Evolutionary conservation across 2,888 invertebrate genomes (phyloP).

Genomic region (Conus canariensis): DNA sequence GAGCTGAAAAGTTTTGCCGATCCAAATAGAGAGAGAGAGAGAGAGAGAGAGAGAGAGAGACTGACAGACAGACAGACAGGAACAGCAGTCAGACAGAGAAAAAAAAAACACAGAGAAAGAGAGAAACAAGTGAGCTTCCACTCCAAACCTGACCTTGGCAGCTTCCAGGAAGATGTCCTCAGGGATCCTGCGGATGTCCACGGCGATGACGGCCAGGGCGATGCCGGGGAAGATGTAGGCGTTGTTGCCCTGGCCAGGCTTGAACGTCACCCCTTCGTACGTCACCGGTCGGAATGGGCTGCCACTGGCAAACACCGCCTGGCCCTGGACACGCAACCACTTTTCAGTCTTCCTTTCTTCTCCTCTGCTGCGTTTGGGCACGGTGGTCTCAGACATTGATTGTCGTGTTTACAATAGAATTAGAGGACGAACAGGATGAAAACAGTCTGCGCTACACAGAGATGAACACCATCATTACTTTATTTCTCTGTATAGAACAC

Average conservation of each 20-base stretch:
- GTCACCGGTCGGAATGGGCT: constrained; percentile 95
- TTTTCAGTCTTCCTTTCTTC: neutral
- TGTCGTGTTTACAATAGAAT: too few relatives aligned
- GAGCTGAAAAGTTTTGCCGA: too few relatives aligned
- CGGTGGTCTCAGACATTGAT: too few relatives aligned
- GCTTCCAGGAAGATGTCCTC: constrained; percentile 96
- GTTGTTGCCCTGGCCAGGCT: constrained; percentile 92
- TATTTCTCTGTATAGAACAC: too few relatives aligned
- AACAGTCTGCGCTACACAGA: neutral
- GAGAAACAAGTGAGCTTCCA: too few relatives aligned
- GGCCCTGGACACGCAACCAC: constrained; percentile 84
- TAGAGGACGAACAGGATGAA: too few relatives aligned
- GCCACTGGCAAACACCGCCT: constrained; percentile 95
- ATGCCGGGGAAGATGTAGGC: constrained; percentile 86
- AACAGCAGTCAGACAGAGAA: neutral
- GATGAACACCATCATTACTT: too few relatives aligned
- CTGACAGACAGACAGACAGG: neutral
- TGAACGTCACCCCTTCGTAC: constrained; percentile 88
- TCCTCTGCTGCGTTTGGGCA: too few relatives aligned
- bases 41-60: neutral
- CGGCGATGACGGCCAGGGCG: constrained; percentile 95
- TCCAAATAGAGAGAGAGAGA: neutral
- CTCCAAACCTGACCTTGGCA: constrained; percentile 85
- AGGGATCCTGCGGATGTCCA: constrained; percentile 94
- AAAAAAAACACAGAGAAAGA: too few relatives aligned